Evolutionary conservation across 2,113 vertebrate species (phyloP).

Genomic region (Ctenomys sociabilis): DNA sequence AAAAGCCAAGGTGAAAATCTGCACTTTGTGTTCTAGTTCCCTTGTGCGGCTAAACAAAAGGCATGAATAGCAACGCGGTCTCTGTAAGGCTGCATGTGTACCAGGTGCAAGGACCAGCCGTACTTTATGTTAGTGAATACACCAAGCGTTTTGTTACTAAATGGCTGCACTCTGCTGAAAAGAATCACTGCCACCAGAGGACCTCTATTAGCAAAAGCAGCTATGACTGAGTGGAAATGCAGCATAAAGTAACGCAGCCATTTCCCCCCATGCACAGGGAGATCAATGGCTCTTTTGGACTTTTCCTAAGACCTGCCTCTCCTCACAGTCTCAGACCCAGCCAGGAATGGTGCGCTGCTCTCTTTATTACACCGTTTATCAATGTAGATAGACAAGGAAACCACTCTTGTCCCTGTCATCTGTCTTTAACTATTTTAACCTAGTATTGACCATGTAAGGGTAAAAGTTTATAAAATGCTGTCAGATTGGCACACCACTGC

Average conservation of each 20-base stretch:
- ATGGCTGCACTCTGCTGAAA: conserved; percentile 66
- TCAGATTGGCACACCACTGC: background rate
- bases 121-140: conserved; percentile 77
- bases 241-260: conserved; percentile 54
- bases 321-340: background rate
- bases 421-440: background rate
- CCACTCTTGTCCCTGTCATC: background rate
- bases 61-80: conserved; percentile 60
- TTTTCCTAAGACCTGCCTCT: conserved; percentile 42
- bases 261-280: conserved; percentile 24
- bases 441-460: background rate
- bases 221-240: conserved; percentile 62
- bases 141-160: conserved; percentile 71
- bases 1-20: conserved; percentile 80
- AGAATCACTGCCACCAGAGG: conserved; percentile 70
- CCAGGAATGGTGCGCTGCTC: conserved; percentile 9
- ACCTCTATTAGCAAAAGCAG: conserved; percentile 71
- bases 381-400: conserved; percentile 29
- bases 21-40: conserved; percentile 66
- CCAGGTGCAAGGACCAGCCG: conserved; percentile 79
- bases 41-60: conserved; percentile 77
- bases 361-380: background rate
- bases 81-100: conserved; percentile 68
- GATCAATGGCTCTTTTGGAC: conserved; percentile 44
- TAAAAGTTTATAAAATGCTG: background rate